These are phyloP conservation scores for Panopea generosa DNA, from an alignment of 2,888 invertebrate genomes.

Conservation along the genomic window DNA sequence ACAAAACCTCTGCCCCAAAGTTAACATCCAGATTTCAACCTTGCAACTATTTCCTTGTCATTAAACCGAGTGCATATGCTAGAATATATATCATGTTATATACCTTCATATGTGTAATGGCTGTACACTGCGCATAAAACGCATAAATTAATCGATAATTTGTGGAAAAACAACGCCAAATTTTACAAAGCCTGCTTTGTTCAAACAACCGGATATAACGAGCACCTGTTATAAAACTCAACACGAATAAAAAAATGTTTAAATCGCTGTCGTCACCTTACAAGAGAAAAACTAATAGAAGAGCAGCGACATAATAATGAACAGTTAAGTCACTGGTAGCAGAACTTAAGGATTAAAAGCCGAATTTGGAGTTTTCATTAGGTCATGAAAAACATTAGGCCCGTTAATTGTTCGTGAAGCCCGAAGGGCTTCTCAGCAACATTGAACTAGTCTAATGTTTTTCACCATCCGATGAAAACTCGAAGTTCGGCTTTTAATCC, in stretches of 20 bases:
- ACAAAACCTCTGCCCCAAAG: not conserved
- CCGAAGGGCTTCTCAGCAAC: no score
- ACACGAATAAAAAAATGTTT: not conserved
- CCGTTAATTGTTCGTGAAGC: no score
- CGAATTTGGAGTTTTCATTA: no score
- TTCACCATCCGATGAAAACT: no score
- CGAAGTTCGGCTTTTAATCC: no score
- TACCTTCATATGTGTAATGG: slow-evolving; percentile 60
- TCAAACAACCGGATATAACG: slow-evolving; percentile 63
- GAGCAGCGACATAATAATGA: no score
- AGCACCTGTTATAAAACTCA: slow-evolving; percentile 47
- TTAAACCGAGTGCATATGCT: slow-evolving; percentile 27
- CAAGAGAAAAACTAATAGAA: no score
- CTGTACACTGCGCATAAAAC: slow-evolving; percentile 41
- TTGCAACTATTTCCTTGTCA: not conserved
- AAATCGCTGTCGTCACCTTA: not conserved
- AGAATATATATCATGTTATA: slow-evolving; percentile 11
- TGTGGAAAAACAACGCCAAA: slow-evolving; percentile 64
- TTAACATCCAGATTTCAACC: not conserved
- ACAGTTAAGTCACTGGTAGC: no score
- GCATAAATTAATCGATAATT: slow-evolving; percentile 60
- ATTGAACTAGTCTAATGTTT: no score
- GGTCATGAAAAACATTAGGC: no score
- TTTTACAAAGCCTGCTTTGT: slow-evolving; percentile 65
- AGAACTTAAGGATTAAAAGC: no score